phyloP scores from a whole-genome alignment of 2,797 vertebrate genomes.

The Acrocephalus scirpaceus region DNA sequence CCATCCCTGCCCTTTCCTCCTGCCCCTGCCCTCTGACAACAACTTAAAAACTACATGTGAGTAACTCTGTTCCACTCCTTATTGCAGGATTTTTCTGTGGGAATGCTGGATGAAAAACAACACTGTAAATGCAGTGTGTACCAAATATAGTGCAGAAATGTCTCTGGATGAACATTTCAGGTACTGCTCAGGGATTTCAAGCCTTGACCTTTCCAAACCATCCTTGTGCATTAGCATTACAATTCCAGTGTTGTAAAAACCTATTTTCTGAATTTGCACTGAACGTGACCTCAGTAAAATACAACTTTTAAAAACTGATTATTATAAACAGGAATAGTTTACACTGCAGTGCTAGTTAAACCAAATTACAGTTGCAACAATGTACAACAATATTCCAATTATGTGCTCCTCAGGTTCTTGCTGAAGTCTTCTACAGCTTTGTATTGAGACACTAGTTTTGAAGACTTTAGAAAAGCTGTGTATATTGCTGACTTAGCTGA shows the following conservation, averaged over 20 bases:
- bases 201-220: neutral
- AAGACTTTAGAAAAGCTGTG: too few species aligned
- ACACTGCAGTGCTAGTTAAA: neutral
- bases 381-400: neutral
- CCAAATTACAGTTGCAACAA: neutral
- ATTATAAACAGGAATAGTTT: neutral
- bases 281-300: neutral
- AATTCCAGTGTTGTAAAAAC: neutral
- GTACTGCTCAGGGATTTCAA: neutral
- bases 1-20: neutral
- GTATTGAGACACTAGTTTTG: neutral
- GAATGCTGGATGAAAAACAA: neutral
- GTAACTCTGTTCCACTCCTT: neutral
- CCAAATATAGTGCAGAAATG: neutral
- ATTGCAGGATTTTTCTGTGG: fast-evolving
- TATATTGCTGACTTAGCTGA: too few species aligned
- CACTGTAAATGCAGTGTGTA: fast-evolving
- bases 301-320: neutral
- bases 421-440: neutral
- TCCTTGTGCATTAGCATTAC: neutral
- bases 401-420: neutral
- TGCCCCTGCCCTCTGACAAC: neutral
- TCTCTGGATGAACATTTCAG: neutral
- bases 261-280: neutral
- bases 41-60: neutral